Evolutionary conservation across 2,888 invertebrate genomes (phyloP).

Genomic region (Agelastica alni): DNA sequence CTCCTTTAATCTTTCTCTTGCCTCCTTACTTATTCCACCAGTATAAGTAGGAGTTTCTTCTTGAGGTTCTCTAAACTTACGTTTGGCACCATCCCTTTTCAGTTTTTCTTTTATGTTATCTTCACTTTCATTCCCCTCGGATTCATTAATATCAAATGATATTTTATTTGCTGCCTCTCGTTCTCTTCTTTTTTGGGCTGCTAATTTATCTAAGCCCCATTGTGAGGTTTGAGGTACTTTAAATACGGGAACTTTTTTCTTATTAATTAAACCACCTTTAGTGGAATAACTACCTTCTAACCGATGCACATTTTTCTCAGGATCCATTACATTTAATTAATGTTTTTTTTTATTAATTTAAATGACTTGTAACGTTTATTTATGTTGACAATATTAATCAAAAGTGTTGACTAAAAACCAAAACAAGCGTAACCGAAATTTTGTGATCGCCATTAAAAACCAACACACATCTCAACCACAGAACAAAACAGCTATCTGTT

Average conservation of each 20-base stretch:
- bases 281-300: constrained; percentile 69
- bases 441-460: no score
- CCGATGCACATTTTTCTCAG: constrained; percentile 67
- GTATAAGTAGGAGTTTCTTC: constrained; percentile 94
- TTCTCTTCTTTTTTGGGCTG: constrained; percentile 71
- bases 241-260: constrained; percentile 70
- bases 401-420: no score
- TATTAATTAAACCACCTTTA: constrained; percentile 72
- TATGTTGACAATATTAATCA: no score
- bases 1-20: constrained; percentile 72
- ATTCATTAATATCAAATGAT: constrained; percentile 62
- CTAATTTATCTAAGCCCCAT: constrained; percentile 83
- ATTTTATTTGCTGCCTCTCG: constrained; percentile 66
- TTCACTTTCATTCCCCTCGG: constrained; percentile 60
- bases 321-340: constrained; percentile 24
- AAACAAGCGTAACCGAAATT: no score
- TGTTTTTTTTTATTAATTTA: no score
- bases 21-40: constrained; percentile 85
- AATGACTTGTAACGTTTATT: no score
- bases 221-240: constrained; percentile 78
- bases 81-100: constrained; percentile 47
- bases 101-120: constrained; percentile 50
- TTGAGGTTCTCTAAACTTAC: constrained; percentile 77
- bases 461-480: no score
- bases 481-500: no score